These are phyloP conservation scores for Dendroctonus valens DNA, from an alignment of 1,140 invertebrate species.

Conservation along the genomic window DNA sequence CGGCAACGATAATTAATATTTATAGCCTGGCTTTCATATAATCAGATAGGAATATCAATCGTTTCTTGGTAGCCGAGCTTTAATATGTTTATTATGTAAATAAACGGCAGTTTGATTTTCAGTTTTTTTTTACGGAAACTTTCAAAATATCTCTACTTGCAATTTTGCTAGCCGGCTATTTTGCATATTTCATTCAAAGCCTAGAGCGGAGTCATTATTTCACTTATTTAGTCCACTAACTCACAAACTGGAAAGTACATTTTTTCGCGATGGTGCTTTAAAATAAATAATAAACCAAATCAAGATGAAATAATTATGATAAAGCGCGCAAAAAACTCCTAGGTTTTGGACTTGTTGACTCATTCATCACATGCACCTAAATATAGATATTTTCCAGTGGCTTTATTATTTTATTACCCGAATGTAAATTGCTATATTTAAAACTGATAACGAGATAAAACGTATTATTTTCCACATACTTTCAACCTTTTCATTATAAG, in stretches of 20 bases:
- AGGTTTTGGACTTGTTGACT: no score
- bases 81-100: slow-evolving; percentile 23
- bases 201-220: no score
- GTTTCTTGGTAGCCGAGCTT: slow-evolving; percentile 8
- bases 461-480: slow-evolving; percentile 44
- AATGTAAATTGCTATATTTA: slow-evolving; percentile 44
- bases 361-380: no score
- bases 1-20: slow-evolving; percentile 25
- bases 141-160: not conserved
- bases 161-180: no score
- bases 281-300: no score
- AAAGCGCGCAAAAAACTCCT: no score
- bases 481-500: slow-evolving; percentile 38
- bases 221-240: no score
- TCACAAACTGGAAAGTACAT: no score
- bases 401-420: not conserved
- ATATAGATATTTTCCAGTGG: no score
- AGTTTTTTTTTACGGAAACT: not conserved
- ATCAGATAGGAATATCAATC: slow-evolving; percentile 14
- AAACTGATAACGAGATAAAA: slow-evolving; percentile 39
- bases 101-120: not conserved
- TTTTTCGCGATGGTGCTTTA: no score
- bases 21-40: slow-evolving; percentile 10
- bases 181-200: no score
- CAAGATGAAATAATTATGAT: no score